Percentiles rank a stretch among this genome's conserved stretches.
phyloP scores from a whole-genome alignment of 2,113 vertebrate genomes.

The Malaclemys terrapin region DNA sequence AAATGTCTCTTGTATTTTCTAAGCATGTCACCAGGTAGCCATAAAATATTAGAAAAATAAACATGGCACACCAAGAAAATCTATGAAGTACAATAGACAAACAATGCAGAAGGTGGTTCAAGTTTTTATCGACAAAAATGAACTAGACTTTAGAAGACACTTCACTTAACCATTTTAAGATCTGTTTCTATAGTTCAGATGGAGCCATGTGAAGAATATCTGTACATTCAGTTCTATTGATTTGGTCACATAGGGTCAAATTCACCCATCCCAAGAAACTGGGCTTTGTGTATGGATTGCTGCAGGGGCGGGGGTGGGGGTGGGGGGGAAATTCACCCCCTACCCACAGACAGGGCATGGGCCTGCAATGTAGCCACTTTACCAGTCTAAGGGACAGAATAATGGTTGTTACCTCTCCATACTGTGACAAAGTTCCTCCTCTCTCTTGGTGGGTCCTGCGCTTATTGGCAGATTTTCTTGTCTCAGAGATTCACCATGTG shows the following conservation, averaged over 20 bases:
- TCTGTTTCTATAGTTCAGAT: slow-evolving; percentile 26
- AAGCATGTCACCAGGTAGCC: not conserved
- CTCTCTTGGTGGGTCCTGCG: no score
- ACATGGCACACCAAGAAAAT: not conserved
- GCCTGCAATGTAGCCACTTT: slow-evolving; percentile 19
- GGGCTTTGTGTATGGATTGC: slow-evolving; percentile 15
- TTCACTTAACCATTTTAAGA: not conserved
- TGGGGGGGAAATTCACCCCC: no score
- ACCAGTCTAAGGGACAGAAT: not conserved
- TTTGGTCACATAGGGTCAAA: slow-evolving; percentile 7
- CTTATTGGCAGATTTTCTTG: no score
- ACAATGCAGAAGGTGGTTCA: not conserved
- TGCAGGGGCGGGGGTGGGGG: not conserved
- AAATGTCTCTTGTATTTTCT: not conserved
- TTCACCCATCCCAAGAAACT: not conserved
- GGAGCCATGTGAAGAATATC: not conserved
- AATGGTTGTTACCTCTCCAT: not conserved
- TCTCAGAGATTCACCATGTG: no score
- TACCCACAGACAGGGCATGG: not conserved
- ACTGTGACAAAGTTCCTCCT: no score
- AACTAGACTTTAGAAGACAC: not conserved
- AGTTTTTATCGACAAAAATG: not conserved
- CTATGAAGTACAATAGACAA: no score
- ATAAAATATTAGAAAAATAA: not conserved
- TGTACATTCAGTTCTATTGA: not conserved